phyloP scores from a whole-genome alignment of 2,888 invertebrate genomes.

The Leucophenga montana region DNA sequence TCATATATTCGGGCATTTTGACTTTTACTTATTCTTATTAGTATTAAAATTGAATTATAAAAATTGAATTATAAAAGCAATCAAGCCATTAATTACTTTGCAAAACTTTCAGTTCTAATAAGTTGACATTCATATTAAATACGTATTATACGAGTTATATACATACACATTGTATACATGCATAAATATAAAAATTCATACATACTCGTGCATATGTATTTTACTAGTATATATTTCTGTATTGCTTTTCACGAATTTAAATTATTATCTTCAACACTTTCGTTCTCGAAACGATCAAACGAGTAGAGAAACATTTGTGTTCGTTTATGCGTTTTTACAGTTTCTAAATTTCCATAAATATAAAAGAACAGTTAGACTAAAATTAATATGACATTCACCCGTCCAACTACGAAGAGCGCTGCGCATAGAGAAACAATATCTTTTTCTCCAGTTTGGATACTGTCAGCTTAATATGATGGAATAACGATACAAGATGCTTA shows the following conservation, averaged over 20 bases:
- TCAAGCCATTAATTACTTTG: slow-evolving; percentile 13
- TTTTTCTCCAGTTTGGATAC: too few species aligned
- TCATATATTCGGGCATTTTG: too few species aligned
- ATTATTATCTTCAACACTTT: slow-evolving; percentile 12
- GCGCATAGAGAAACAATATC: too few species aligned
- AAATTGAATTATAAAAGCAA: background rate
- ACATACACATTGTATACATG: background rate
- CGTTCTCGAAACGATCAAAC: slow-evolving; percentile 2
- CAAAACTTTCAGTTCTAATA: background rate
- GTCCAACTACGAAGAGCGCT: slow-evolving; percentile 31
- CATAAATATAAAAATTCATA: background rate
- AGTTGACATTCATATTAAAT: too few species aligned
- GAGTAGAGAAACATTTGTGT: background rate
- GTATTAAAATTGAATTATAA: too few species aligned
- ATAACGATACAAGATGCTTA: slow-evolving; percentile 30
- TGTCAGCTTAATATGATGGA: too few species aligned
- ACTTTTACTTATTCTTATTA: too few species aligned
- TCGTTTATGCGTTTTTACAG: slow-evolving; percentile 55
- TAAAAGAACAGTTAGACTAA: slow-evolving; percentile 51
- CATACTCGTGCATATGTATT: background rate
- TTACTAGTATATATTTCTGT: background rate
- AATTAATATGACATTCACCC: slow-evolving; percentile 7
- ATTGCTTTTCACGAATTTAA: background rate
- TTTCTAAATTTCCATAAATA: slow-evolving; percentile 61
- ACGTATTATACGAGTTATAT: background rate